Percentiles rank a stretch among this genome's conserved stretches.
Evolutionary conservation across 2,888 invertebrate species (phyloP).

Genomic region (Phorcus lineatus): DNA sequence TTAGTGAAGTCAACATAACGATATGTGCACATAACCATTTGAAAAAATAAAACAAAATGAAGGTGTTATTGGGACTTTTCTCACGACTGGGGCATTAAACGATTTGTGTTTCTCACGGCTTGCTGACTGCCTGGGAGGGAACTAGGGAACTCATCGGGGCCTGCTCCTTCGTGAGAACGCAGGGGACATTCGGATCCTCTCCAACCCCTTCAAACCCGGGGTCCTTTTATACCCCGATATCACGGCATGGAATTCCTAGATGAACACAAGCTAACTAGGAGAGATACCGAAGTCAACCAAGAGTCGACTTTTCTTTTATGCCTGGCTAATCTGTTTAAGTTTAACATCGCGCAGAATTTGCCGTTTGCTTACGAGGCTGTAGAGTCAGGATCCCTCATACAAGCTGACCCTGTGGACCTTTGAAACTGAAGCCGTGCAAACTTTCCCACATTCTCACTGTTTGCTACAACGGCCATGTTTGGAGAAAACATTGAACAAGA

Average conservation of each 20-base stretch:
- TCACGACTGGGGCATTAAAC: constrained; percentile 13
- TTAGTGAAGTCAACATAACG: constrained; percentile 5
- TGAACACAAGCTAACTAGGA: neutral
- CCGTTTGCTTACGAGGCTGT: constrained; percentile 3
- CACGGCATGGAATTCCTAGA: neutral
- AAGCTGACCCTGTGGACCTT: neutral
- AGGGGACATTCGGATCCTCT: no score
- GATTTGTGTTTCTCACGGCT: constrained; percentile 20
- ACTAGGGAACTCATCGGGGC: no score
- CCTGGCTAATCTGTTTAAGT: constrained; percentile 16
- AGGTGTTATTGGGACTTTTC: constrained; percentile 9
- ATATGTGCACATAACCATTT: constrained; percentile 14
- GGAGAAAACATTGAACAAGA: constrained; percentile 17
- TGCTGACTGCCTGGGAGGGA: no score
- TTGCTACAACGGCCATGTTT: constrained; percentile 8
- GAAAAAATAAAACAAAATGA: constrained; percentile 18
- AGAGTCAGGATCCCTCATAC: neutral
- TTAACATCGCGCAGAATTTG: constrained; percentile 21
- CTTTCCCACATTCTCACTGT: constrained; percentile 17
- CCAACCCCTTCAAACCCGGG: neutral
- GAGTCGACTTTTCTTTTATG: constrained; percentile 15
- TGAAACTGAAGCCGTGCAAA: constrained; percentile 6
- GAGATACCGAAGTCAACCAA: neutral
- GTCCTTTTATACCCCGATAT: neutral
- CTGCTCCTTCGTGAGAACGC: no score